phyloP scores from a whole-genome alignment of 2,113 vertebrate species.

The Arenaria interpres region DNA sequence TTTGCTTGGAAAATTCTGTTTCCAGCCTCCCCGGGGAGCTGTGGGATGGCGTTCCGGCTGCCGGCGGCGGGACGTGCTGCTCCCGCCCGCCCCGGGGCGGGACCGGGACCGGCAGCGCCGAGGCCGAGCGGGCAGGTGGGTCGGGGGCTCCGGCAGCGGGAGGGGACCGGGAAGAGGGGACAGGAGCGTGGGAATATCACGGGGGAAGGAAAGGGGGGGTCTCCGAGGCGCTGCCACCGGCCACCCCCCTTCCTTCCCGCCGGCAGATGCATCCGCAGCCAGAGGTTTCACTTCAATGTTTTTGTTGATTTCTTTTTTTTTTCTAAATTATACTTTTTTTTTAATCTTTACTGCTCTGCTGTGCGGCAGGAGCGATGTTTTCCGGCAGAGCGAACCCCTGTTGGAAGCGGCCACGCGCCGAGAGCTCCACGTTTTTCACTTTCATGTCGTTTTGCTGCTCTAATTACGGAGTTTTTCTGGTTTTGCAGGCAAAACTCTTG shows the following conservation, averaged over 20 bases:
- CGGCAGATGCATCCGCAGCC: not conserved
- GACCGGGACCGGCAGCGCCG: not conserved
- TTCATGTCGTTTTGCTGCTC: not conserved
- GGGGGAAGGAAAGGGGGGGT: not conserved
- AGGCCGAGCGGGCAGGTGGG: not conserved
- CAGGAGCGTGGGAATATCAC: not conserved
- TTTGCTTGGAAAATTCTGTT: not conserved
- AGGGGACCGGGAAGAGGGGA: too few species aligned
- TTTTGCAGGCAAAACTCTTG: not conserved
- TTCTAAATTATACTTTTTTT: too few species aligned
- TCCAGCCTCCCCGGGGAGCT: not conserved
- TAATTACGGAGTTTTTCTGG: not conserved
- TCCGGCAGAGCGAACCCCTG: fast-evolving
- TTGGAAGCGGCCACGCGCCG: fast-evolving
- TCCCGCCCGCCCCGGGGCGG: not conserved
- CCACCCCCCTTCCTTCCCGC: not conserved
- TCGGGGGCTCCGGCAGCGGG: too few species aligned
- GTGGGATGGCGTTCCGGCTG: not conserved
- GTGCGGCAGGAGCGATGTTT: fast-evolving
- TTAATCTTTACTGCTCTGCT: not conserved
- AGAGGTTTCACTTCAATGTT: not conserved
- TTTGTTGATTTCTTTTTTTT: not conserved
- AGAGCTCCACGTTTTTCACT: fast-evolving
- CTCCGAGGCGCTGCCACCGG: not conserved
- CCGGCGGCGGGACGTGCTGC: not conserved